Evolutionary conservation across 1,140 invertebrate species (phyloP).

Genomic region (Uloborus diversus): DNA sequence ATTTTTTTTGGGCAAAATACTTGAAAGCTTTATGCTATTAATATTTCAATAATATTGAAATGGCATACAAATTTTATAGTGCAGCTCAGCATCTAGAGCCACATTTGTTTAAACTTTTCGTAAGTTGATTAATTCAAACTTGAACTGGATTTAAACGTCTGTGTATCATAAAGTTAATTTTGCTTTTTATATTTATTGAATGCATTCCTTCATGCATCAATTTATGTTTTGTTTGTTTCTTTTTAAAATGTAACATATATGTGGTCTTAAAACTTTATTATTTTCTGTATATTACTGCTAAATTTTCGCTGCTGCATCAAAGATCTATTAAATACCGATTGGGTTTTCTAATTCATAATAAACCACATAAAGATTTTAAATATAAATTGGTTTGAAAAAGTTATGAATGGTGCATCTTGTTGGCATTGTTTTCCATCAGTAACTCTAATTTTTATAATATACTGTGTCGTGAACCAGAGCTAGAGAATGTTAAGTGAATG

Average conservation of each 20-base stretch:
- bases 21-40: too few species aligned
- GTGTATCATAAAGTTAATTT: background rate
- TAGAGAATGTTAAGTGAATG: too few species aligned
- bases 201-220: background rate
- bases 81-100: background rate
- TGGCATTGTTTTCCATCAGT: too few species aligned
- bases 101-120: slow-evolving; percentile 15
- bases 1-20: too few species aligned
- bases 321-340: background rate
- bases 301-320: background rate
- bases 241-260: background rate
- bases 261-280: background rate
- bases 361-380: too few species aligned
- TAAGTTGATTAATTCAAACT: slow-evolving; percentile 1
- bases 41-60: too few species aligned
- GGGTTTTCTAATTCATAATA: too few species aligned
- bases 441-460: too few species aligned
- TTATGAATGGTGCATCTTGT: too few species aligned
- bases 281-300: background rate
- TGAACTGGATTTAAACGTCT: background rate
- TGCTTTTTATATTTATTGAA: background rate
- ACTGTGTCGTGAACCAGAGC: too few species aligned
- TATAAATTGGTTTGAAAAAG: too few species aligned
- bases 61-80: slow-evolving; percentile 17
- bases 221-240: background rate